Evolutionary conservation across 2,797 vertebrate species (phyloP).

Genomic region (Myotis planiceps): DNA sequence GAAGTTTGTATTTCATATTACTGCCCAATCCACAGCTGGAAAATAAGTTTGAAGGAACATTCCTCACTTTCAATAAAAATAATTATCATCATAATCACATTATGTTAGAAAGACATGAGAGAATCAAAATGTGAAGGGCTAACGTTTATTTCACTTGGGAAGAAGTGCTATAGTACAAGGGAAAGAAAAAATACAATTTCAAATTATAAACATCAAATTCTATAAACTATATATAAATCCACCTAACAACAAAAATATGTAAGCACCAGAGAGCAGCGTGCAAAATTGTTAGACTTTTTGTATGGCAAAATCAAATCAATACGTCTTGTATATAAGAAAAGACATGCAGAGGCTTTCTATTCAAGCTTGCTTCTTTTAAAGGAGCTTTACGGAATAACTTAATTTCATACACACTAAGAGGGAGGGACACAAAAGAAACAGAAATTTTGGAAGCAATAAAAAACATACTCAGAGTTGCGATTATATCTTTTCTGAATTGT

Average conservation of each 20-base stretch:
- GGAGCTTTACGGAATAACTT: neutral
- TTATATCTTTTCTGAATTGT: neutral
- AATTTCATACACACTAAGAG: neutral
- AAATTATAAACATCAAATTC: constrained; percentile 1
- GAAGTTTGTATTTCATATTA: neutral
- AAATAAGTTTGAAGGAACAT: neutral
- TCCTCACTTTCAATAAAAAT: neutral
- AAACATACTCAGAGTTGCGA: neutral
- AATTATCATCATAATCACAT: neutral
- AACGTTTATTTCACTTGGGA: neutral
- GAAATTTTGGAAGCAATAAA: constrained; percentile 16
- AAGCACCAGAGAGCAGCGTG: neutral
- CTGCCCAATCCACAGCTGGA: neutral
- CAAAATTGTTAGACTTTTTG: neutral
- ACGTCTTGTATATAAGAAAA: neutral
- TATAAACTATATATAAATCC: neutral
- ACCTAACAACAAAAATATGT: neutral
- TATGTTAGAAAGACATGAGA: neutral
- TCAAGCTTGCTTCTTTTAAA: constrained; percentile 12
- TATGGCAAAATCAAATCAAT: neutral
- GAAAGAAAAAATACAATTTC: neutral
- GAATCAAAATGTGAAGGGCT: neutral
- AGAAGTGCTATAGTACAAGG: neutral
- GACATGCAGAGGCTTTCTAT: neutral
- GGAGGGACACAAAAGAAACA: neutral